Percentiles rank a stretch among this genome's conserved stretches.
Evolutionary conservation across 2,888 invertebrate species (phyloP).

Genomic region (Achlya flavicornis): DNA sequence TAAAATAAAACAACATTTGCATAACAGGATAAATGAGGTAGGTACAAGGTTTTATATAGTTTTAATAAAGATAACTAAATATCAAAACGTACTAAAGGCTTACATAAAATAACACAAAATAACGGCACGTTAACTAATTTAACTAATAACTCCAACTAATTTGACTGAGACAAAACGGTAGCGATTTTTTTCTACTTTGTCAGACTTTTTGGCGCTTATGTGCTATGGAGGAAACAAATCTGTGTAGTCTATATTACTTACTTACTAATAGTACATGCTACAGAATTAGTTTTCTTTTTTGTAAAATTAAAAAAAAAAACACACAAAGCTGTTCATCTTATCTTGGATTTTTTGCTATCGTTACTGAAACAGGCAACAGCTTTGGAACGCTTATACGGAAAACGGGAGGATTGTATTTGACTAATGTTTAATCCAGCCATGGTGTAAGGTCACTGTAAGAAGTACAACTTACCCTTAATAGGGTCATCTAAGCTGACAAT

Average conservation of each 20-base stretch:
- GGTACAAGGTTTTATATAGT: too few relatives aligned
- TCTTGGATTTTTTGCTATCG: too few relatives aligned
- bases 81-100: background rate
- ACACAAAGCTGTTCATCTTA: too few relatives aligned
- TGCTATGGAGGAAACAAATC: background rate
- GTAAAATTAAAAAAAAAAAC: too few relatives aligned
- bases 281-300: too few relatives aligned
- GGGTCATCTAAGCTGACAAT: slow-evolving; percentile 1
- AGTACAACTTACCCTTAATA: background rate
- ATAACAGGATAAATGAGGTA: too few relatives aligned
- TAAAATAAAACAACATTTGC: too few relatives aligned
- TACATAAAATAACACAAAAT: background rate
- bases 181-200: background rate
- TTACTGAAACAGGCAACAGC: too few relatives aligned
- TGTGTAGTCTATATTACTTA: background rate
- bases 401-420: background rate
- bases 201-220: background rate
- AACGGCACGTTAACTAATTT: background rate
- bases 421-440: background rate
- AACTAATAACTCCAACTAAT: background rate
- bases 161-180: slow-evolving; percentile 5
- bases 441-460: background rate
- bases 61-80: background rate
- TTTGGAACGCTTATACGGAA: too few relatives aligned
- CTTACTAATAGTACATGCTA: background rate